Base-by-base conservation (phyloP, 2,113 vertebrate species). In the Arothron firmamentum region DNA sequence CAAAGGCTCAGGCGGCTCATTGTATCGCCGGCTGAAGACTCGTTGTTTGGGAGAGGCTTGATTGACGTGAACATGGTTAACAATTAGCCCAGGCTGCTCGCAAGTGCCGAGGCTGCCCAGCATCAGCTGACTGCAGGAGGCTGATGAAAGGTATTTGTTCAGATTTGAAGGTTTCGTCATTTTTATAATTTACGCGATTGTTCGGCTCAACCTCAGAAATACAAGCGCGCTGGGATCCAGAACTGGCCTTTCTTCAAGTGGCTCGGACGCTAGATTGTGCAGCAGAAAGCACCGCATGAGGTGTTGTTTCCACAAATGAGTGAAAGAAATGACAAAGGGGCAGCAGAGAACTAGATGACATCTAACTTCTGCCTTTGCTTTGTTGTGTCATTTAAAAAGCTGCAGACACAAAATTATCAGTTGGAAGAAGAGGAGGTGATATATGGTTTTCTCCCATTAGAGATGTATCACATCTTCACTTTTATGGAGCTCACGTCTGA, bases 61-160 rank as follows among this genome's bases (percentile, higher is more conserved):
- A 90, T 83, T 87, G 87, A 89, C 87, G 82, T 68, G 75, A 80
- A 86, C 85, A 89, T 72, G 82, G 84, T 84, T 80, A 86, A 82
- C 83, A 89, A 90, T 89, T 88, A 88, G 82, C 77, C 77, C 5
- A 49, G 72, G 60, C 67, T 58, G 66, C 67, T 62, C 65, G 75
- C 69, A 74, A 56, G 62, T 62, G 60, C 72, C 11, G 58, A 60
- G 68, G 34, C 69, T 52, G 75, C 69, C 67, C 59, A 28, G 71
- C 41, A 63, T 67, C 60, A 42, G 80, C 60, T 69, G 61, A 72
- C 73, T 66, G 48, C 51, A 59, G 73, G 62, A 38, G 23, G 49
- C 49, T 71, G 62, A 79, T 79, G 73, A 84, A 86, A 87, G 73
- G 56, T 65, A 56, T 28, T 28, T 28, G 25, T 25, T 25, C 25